A percentile compares a stretch with the other conserved stretches of the same genome.
These are phyloP conservation scores for Xerus rutilus DNA, from an alignment of 2,797 vertebrate genomes.

Conservation along the genomic window DNA sequence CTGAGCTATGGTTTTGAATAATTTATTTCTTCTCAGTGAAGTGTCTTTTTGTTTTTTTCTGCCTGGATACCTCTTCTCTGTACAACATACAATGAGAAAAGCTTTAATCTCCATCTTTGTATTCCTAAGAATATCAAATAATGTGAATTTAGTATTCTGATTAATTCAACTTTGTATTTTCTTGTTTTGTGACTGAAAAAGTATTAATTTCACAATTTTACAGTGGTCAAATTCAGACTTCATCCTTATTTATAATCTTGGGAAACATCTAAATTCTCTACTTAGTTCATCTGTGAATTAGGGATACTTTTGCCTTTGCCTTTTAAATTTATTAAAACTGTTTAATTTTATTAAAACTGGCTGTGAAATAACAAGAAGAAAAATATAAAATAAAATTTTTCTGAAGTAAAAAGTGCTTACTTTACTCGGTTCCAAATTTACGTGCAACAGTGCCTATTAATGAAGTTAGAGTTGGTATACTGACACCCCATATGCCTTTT, in stretches of 20 bases:
- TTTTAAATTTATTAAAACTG: background rate
- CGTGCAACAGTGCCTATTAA: background rate
- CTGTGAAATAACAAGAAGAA: background rate
- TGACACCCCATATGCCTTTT: background rate
- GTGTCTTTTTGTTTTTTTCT: background rate
- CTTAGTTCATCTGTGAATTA: conserved; percentile 12
- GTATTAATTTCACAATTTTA: background rate
- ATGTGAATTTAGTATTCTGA: background rate
- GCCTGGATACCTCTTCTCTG: background rate
- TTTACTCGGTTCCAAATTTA: conserved; percentile 41
- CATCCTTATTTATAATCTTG: background rate
- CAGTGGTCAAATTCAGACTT: background rate
- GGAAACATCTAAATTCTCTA: background rate
- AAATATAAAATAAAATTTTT: conserved; percentile 48
- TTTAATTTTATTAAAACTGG: background rate
- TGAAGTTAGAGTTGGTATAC: conserved; percentile 1
- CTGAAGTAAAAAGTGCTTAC: conserved; percentile 11
- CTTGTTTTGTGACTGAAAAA: conserved; percentile 29
- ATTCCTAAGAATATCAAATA: conserved; percentile 3
- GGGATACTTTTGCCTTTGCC: background rate
- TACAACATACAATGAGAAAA: background rate
- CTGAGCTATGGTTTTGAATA: background rate
- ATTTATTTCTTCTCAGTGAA: background rate
- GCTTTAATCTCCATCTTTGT: conserved; percentile 5
- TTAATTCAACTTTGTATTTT: conserved; percentile 2